Conservation (phyloP, 2,113 vertebrate genomes). For the Larimichthys polyactis region DNA sequence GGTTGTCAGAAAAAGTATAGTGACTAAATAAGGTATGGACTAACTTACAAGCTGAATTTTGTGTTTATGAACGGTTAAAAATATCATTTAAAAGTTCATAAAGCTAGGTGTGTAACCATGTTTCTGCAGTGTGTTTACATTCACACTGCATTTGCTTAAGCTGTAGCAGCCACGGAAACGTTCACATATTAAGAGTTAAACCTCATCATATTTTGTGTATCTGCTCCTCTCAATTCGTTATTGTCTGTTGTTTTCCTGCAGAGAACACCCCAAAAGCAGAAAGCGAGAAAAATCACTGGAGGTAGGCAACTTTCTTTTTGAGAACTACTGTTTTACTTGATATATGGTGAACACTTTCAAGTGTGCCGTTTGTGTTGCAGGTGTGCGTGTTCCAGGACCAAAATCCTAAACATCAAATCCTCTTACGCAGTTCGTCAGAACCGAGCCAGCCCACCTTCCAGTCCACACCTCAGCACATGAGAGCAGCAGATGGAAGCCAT, state of each 20-base stretch:
- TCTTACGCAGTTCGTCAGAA: conserved; percentile 53
- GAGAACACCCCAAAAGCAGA: conserved; percentile 60
- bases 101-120: no score
- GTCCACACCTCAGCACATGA: neutral
- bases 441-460: conserved; percentile 1
- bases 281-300: conserved; percentile 67
- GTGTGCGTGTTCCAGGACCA: neutral
- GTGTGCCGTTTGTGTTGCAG: conserved; percentile 34
- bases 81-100: no score
- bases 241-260: conserved; percentile 40
- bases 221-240: neutral
- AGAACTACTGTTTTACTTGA: neutral
- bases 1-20: no score
- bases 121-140: no score
- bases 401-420: conserved; percentile 1
- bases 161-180: neutral
- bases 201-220: neutral
- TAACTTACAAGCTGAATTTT: neutral
- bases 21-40: neutral
- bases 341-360: neutral
- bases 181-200: neutral
- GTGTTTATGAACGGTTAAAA: neutral
- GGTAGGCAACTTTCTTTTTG: conserved; percentile 25
- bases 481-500: neutral
- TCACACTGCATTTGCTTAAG: no score